phyloP scores from a whole-genome alignment of 1,140 invertebrate species.

The Neotoxoptera formosana region DNA sequence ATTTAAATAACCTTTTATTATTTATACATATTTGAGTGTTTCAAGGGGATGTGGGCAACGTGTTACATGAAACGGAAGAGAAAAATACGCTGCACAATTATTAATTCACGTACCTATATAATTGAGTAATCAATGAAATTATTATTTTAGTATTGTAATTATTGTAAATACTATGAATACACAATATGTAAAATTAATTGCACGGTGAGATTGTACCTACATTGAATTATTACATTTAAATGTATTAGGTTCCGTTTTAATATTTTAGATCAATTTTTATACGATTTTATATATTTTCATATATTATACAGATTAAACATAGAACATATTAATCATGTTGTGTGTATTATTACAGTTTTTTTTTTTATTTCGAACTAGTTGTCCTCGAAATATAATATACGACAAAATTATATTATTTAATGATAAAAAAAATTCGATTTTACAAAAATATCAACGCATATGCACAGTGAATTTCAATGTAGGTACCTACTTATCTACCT shows the following conservation, averaged over 20 bases:
- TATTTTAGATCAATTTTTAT: not conserved
- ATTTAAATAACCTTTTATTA: not conserved
- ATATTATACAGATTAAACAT: too few species aligned
- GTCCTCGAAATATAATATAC: conserved; percentile 22
- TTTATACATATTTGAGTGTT: not conserved
- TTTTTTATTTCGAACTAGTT: conserved; percentile 28
- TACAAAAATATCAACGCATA: not conserved
- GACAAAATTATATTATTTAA: not conserved
- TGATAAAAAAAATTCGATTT: conserved; percentile 24
- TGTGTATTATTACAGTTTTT: not conserved
- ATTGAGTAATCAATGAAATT: not conserved
- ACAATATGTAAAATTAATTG: not conserved
- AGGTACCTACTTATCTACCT: not conserved
- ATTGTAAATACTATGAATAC: not conserved
- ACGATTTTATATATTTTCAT: too few species aligned
- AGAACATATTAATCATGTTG: not conserved
- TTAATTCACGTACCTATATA: not conserved
- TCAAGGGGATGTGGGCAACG: not conserved
- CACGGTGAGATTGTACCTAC: not conserved
- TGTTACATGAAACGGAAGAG: not conserved
- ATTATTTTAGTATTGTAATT: not conserved
- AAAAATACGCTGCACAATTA: not conserved
- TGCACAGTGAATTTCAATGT: not conserved
- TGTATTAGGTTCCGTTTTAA: not conserved
- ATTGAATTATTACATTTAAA: not conserved